Conservation (phyloP, 2,888 invertebrate species). For the Mechanitis mazaeus region DNA sequence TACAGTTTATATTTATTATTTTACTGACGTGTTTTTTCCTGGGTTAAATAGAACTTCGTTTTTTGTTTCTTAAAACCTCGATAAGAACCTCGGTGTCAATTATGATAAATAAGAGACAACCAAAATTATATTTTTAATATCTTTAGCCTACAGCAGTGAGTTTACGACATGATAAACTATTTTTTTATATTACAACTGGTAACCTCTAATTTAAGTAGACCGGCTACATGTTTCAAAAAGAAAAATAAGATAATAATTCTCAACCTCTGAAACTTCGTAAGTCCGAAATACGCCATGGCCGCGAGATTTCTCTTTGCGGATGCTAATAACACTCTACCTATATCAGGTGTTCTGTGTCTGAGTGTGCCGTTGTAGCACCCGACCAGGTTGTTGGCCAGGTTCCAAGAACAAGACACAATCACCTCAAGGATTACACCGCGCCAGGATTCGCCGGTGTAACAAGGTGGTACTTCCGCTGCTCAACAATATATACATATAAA, state of each 20-base stretch:
- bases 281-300: conserved; percentile 97
- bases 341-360: conserved; percentile 81
- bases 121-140: too few relatives aligned
- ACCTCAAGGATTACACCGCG: conserved; percentile 92
- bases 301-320: conserved; percentile 97
- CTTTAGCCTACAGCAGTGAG: too few relatives aligned
- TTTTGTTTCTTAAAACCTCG: too few relatives aligned
- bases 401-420: conserved; percentile 93
- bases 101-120: too few relatives aligned
- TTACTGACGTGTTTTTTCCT: too few relatives aligned
- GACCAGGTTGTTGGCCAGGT: conserved; percentile 95
- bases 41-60: too few relatives aligned
- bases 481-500: conserved; percentile 11
- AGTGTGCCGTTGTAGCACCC: conserved; percentile 95
- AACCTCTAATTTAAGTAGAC: too few relatives aligned
- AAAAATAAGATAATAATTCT: neutral
- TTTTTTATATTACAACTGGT: too few relatives aligned
- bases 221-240: neutral
- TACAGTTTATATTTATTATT: too few relatives aligned
- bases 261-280: conserved; percentile 96
- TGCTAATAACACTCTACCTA: conserved; percentile 91
- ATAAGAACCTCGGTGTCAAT: too few relatives aligned
- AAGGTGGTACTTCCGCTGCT: conserved; percentile 88
- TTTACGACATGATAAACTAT: too few relatives aligned
- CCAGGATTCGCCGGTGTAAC: conserved; percentile 89